A percentile compares a stretch with the other conserved stretches of the same genome.
These are phyloP conservation scores for Siniperca knerii DNA, from an alignment of 2,113 vertebrate species.

Conservation along the genomic window DNA sequence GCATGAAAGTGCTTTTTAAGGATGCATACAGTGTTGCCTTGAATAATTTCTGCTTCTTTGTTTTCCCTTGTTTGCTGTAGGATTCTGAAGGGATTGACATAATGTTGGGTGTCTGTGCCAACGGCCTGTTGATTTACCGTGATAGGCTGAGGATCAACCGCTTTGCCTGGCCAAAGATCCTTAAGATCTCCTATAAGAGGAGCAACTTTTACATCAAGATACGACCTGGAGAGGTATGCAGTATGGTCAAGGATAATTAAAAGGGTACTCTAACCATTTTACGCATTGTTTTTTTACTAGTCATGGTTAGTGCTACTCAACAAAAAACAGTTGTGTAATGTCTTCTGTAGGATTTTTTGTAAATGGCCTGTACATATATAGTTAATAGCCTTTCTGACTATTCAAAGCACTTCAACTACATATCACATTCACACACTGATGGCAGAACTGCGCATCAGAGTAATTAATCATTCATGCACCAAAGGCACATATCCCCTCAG, in stretches of 20 bases:
- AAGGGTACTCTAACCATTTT: background rate
- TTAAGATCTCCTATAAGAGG: conserved; percentile 99
- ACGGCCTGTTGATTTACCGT: conserved; percentile 96
- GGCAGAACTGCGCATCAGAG: no score
- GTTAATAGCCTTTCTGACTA: no score
- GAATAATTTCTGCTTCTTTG: conserved; percentile 5
- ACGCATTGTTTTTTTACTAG: background rate
- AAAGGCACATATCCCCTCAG: no score
- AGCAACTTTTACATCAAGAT: conserved; percentile 99
- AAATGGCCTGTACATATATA: no score
- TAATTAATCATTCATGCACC: no score
- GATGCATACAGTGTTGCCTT: background rate
- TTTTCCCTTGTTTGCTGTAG: conserved; percentile 73
- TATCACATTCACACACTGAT: no score
- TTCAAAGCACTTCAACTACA: no score
- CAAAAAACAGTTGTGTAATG: background rate
- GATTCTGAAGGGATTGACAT: conserved; percentile 99
- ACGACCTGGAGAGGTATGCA: conserved; percentile 93
- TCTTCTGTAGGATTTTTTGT: background rate
- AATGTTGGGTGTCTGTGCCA: conserved; percentile 98
- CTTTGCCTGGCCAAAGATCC: conserved; percentile 99
- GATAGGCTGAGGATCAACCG: conserved; percentile 98
- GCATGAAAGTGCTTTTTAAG: background rate
- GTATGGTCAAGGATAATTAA: background rate
- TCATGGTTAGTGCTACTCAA: background rate